Evolutionary conservation across 2,888 invertebrate species (phyloP), one percentile per base, ranked within the genome.

Genomic region (Philhelius pedissequus): DNA sequence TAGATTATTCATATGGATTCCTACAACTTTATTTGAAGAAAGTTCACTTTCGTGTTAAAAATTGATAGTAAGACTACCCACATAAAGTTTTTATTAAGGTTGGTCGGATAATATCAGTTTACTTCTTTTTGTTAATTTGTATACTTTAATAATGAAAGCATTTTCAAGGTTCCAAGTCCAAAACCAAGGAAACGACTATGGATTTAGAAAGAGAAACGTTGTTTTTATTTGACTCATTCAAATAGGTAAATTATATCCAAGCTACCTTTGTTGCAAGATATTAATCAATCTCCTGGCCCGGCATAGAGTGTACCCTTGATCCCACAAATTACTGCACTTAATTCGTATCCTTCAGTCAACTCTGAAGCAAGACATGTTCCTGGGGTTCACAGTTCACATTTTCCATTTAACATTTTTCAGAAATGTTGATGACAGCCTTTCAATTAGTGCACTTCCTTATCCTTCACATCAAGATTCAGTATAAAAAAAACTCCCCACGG

Each of bases 381-480:
- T 48, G 32, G 13, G 48, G 64, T 32, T 64, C 32, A 32, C 32
- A 13, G 64, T 48, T 64, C 22, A 64, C 22, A 48, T 64, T 62
- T 62, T 64, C 18, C n/a, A 30, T 64, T 45, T 35, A 38, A 27
- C 25, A 35, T 64, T 70, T 48, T 7, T 54, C 62, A 64, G 69
- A 25, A 64, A 62, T 80, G 80, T 25, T 69, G 75, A 69, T 70
- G 75, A 74, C 75, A 80, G 74, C 54, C 69, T 75, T 56, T 80
- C 75, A 80, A 74, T 80, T 80, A 80, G 38, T 80, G 75, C 75
- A 80, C 80, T 80, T 69, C 62, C 68, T 64, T 27, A 48, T 48
- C 48, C 48, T 50, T 68, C 38, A 50, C 79, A 60, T 54, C 68
- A 74, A 48, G 68, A 80, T 30, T 80, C 68, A 58, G 79, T 64